These are phyloP conservation scores for Rachycentron canadum DNA, from an alignment of 2,797 vertebrate species.

Conservation along the genomic window DNA sequence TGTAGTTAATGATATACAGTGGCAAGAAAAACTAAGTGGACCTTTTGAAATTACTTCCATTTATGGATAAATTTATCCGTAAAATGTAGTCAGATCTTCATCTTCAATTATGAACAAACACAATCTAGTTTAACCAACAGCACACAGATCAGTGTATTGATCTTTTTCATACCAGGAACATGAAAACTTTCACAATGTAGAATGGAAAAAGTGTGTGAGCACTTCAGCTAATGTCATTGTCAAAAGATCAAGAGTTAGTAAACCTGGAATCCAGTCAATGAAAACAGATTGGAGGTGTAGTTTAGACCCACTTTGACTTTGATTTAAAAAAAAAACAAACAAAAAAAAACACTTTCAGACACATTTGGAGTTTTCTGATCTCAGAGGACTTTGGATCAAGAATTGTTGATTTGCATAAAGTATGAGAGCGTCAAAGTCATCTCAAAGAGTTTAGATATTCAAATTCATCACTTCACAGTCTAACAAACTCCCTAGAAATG, in stretches of 20 bases:
- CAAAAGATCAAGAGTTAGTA: background rate
- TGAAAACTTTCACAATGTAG: background rate
- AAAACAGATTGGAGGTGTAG: background rate
- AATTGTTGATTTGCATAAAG: background rate
- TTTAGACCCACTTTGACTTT: background rate
- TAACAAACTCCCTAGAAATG: background rate
- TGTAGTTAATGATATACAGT: constrained; percentile 51
- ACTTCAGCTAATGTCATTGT: too few relatives aligned
- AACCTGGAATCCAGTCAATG: background rate
- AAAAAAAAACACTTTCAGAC: too few relatives aligned
- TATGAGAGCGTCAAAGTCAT: background rate
- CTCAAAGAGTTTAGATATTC: background rate
- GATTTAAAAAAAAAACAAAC: background rate
- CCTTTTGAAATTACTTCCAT: background rate
- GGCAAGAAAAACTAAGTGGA: background rate
- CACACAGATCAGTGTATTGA: background rate
- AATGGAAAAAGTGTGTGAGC: background rate
- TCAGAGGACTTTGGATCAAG: background rate
- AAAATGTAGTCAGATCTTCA: background rate
- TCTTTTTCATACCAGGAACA: background rate
- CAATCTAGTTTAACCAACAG: background rate
- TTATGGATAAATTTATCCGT: background rate
- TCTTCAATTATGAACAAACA: background rate
- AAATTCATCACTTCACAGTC: too few relatives aligned
- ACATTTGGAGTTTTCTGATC: too few relatives aligned